phyloP scores from a whole-genome alignment of 2,888 invertebrate genomes.

The Leptura quadrifasciata region DNA sequence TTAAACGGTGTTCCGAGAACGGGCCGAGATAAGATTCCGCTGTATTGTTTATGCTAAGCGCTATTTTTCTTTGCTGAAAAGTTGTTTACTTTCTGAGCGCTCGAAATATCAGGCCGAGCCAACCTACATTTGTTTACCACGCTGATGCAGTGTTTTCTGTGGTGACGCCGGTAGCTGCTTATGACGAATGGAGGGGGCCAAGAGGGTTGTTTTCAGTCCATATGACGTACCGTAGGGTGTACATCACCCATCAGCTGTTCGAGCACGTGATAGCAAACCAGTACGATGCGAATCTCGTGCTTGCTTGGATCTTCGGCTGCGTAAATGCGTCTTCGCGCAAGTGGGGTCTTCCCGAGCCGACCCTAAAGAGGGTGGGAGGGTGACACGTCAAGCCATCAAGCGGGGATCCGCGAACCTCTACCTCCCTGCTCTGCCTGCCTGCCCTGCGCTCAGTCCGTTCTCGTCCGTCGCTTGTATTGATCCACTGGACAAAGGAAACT shows the following conservation, averaged over 20 bases:
- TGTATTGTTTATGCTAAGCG: slow-evolving; percentile 31
- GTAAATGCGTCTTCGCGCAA: slow-evolving; percentile 71
- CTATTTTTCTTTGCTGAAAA: neutral
- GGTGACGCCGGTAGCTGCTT: slow-evolving; percentile 31
- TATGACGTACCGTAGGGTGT: slow-evolving; percentile 38
- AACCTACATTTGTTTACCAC: slow-evolving; percentile 25
- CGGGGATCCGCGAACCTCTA: slow-evolving; percentile 70
- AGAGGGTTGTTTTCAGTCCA: slow-evolving; percentile 35
- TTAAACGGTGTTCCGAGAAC: slow-evolving; percentile 37
- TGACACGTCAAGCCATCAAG: slow-evolving; percentile 78
- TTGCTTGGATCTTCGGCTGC: slow-evolving; percentile 63
- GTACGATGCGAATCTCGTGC: slow-evolving; percentile 36
- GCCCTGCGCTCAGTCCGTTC: slow-evolving; percentile 70
- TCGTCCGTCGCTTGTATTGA: slow-evolving; percentile 72
- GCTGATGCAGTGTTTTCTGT: slow-evolving; percentile 17
- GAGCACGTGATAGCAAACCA: slow-evolving; percentile 61
- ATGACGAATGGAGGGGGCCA: slow-evolving; percentile 28
- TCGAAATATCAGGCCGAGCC: neutral
- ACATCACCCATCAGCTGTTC: slow-evolving; percentile 61
- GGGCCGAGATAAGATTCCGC: slow-evolving; percentile 29
- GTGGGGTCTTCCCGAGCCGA: slow-evolving; percentile 25
- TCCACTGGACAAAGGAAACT: slow-evolving; percentile 74
- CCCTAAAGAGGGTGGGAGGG: slow-evolving; percentile 75
- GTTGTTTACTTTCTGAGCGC: neutral
- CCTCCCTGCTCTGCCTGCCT: slow-evolving; percentile 58